Evolutionary conservation across 2,113 vertebrate species (phyloP).

Genomic region (Epinephelus moara): DNA sequence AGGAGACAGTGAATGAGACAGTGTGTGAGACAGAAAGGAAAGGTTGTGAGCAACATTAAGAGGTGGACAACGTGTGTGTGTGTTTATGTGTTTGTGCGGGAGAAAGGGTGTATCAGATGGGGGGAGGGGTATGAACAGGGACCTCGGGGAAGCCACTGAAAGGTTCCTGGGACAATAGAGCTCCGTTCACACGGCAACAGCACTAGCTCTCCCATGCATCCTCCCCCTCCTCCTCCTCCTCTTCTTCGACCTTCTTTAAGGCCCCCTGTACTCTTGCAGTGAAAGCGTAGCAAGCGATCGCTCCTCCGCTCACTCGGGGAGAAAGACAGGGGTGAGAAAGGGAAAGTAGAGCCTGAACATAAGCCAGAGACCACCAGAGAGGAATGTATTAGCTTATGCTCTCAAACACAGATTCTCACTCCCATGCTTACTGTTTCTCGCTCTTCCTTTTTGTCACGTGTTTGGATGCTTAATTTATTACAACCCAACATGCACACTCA

Average conservation of each 20-base stretch:
- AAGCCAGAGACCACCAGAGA: slow-evolving; percentile 15
- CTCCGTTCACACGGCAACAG: slow-evolving; percentile 87
- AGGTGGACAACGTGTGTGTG: slow-evolving; percentile 28
- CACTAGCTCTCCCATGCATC: slow-evolving; percentile 79
- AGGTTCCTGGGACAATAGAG: slow-evolving; percentile 86
- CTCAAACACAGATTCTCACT: slow-evolving; percentile 22
- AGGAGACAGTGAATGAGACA: slow-evolving; percentile 28
- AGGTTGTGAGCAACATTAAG: slow-evolving; percentile 37
- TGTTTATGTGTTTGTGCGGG: slow-evolving; percentile 34
- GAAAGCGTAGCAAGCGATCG: slow-evolving; percentile 54
- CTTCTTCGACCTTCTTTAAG: slow-evolving; percentile 72
- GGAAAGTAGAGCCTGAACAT: slow-evolving; percentile 32
- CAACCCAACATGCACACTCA: slow-evolving; percentile 25
- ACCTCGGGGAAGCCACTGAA: slow-evolving; percentile 85
- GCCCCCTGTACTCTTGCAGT: slow-evolving; percentile 65
- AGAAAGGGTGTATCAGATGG: slow-evolving; percentile 42
- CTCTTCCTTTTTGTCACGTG: slow-evolving; percentile 12
- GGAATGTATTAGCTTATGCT: background rate
- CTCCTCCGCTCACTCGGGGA: slow-evolving; percentile 55
- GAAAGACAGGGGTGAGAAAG: slow-evolving; percentile 23
- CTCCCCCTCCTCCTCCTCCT: slow-evolving; percentile 51
- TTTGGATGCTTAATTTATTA: slow-evolving; percentile 46
- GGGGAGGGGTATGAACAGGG: slow-evolving; percentile 70
- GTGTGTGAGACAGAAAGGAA: slow-evolving; percentile 5
- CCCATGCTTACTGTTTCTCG: background rate